Evolutionary conservation across 2,888 invertebrate species (phyloP).

Genomic region (Drosophila colorata): DNA sequence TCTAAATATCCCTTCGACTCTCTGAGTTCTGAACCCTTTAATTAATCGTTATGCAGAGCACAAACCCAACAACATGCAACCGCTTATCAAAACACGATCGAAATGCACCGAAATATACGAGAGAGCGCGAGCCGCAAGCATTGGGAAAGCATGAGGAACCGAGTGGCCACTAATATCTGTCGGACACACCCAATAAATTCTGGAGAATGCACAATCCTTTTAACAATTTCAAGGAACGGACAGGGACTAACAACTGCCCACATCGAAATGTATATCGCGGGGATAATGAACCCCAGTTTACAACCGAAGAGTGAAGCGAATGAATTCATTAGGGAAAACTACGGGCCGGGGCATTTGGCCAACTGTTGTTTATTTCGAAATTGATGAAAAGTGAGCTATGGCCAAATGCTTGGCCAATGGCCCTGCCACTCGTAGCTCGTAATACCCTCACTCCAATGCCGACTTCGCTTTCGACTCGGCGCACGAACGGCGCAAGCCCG

Average conservation of each 20-base stretch:
- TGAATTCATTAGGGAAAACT: slow-evolving; percentile 79
- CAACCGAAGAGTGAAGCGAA: slow-evolving; percentile 76
- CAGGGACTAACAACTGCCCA: slow-evolving; percentile 53
- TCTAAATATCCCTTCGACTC: background rate
- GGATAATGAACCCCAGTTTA: slow-evolving; percentile 75
- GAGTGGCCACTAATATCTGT: slow-evolving; percentile 59
- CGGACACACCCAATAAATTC: slow-evolving; percentile 80
- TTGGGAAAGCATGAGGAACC: slow-evolving; percentile 7
- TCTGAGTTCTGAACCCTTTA: slow-evolving; percentile 37
- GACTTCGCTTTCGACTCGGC: slow-evolving; percentile 28
- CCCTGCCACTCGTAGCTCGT: slow-evolving; percentile 10
- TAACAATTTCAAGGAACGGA: slow-evolving; percentile 50
- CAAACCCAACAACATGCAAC: slow-evolving; percentile 38
- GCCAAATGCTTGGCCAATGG: slow-evolving; percentile 31
- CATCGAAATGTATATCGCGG: slow-evolving; percentile 44
- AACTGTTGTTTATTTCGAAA: slow-evolving; percentile 66
- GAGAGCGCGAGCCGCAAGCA: slow-evolving; percentile 13
- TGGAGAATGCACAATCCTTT: slow-evolving; percentile 75
- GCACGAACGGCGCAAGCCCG: slow-evolving; percentile 70
- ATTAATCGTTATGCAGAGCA: slow-evolving; percentile 52
- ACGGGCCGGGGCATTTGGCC: slow-evolving; percentile 60
- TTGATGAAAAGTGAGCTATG: slow-evolving; percentile 69
- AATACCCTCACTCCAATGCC: slow-evolving; percentile 11
- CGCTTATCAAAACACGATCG: slow-evolving; percentile 75
- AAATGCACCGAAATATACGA: slow-evolving; percentile 49